These are phyloP conservation scores for Naja naja DNA, from an alignment of 2,113 vertebrate species.

Conservation along the genomic window DNA sequence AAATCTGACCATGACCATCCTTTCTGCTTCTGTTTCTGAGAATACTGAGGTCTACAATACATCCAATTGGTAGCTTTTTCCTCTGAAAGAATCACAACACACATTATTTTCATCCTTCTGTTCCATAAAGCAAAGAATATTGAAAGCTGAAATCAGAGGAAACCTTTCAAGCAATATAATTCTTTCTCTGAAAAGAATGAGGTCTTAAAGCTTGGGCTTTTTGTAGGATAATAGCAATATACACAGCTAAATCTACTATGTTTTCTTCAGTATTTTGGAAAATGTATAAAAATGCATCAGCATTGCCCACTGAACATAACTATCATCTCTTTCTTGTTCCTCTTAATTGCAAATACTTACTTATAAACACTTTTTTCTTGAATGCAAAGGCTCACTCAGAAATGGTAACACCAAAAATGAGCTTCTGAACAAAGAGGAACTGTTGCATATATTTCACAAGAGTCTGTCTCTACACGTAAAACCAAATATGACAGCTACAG, in stretches of 20 bases:
- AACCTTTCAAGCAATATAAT: neutral
- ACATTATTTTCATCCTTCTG: neutral
- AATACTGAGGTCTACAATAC: neutral
- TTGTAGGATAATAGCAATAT: neutral
- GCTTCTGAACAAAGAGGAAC: slow-evolving; percentile 18
- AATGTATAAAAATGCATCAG: neutral
- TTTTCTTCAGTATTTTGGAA: neutral
- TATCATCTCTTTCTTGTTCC: neutral
- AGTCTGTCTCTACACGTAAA: slow-evolving; percentile 20
- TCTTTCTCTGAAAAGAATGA: slow-evolving; percentile 10
- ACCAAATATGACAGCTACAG: neutral
- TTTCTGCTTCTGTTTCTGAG: neutral
- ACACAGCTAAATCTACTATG: accelerated
- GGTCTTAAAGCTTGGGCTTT: neutral
- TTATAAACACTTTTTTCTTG: slow-evolving; percentile 38
- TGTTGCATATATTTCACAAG: slow-evolving; percentile 15
- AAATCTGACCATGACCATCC: neutral
- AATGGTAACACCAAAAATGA: slow-evolving; percentile 42
- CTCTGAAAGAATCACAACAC: neutral
- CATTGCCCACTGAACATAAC: neutral
- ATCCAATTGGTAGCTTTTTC: neutral
- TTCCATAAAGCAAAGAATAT: slow-evolving; percentile 30
- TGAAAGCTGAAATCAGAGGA: slow-evolving; percentile 14
- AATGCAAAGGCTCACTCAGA: slow-evolving; percentile 54
- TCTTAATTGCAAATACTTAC: slow-evolving; percentile 9